Percentiles rank a stretch among this genome's conserved stretches.
Evolutionary conservation across 2,113 vertebrate genomes (phyloP).

Genomic region (Gadus macrocephalus): DNA sequence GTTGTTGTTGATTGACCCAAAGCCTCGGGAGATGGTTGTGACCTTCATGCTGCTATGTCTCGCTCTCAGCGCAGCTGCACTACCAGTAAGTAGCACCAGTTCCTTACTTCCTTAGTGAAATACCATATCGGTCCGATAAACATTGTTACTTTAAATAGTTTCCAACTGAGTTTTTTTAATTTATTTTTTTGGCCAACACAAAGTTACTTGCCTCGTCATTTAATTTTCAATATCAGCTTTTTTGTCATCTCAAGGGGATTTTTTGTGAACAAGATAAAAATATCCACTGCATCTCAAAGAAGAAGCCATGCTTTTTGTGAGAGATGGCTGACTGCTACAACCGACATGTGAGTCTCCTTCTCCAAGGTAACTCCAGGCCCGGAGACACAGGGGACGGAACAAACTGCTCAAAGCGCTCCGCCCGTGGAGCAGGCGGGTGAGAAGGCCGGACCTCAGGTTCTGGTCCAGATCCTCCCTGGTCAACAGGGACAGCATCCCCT

Average conservation of each 20-base stretch:
- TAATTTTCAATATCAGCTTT: no score
- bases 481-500: constrained; percentile 30
- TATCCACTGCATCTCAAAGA: no score
- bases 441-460: constrained; percentile 5
- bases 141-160: neutral
- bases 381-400: constrained; percentile 19
- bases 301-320: no score
- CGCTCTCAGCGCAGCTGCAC: constrained; percentile 22
- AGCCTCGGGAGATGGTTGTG: constrained; percentile 44
- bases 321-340: neutral
- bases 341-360: neutral
- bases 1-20: constrained; percentile 1
- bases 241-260: no score
- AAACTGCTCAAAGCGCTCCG: constrained; percentile 15
- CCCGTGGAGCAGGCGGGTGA: constrained; percentile 22
- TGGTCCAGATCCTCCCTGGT: constrained; percentile 19
- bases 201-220: no score
- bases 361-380: constrained; percentile 30
- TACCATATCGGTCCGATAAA: neutral
- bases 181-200: no score
- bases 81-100: constrained; percentile 51
- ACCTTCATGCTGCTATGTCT: constrained; percentile 34
- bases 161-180: neutral
- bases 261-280: no score
- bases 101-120: neutral